Evolutionary conservation across 2,113 vertebrate genomes (phyloP).

Genomic region (Lepidothrix coronata): DNA sequence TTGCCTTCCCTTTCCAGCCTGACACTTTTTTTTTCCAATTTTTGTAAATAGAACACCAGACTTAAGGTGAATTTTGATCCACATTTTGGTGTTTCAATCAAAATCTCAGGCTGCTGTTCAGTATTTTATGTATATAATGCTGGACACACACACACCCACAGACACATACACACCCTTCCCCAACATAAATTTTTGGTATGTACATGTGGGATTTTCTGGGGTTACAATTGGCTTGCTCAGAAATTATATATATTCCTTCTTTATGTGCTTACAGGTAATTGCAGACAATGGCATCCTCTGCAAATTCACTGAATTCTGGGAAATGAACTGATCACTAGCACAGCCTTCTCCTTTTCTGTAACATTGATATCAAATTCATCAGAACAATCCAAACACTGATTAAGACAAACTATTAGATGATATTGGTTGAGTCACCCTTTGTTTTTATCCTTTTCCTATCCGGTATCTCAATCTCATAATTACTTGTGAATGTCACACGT

Average conservation of each 20-base stretch:
- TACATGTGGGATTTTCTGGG: background rate
- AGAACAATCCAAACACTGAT: constrained; percentile 27
- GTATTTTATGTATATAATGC: background rate
- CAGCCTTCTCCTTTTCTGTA: background rate
- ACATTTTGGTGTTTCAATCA: background rate
- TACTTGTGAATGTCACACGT: background rate
- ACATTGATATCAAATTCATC: background rate
- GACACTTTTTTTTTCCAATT: background rate
- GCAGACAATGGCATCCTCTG: background rate
- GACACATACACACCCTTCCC: background rate
- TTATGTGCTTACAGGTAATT: background rate
- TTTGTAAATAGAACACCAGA: background rate
- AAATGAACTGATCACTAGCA: background rate
- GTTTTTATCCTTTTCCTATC: constrained; percentile 18
- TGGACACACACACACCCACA: rapidly evolving
- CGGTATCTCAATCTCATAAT: background rate
- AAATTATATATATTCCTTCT: background rate
- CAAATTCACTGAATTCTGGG: background rate
- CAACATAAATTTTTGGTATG: background rate
- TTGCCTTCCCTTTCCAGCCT: background rate
- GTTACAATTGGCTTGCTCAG: background rate
- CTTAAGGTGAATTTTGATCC: background rate
- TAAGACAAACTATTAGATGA: constrained; percentile 23
- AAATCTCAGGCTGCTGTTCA: background rate
- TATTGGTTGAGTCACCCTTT: constrained; percentile 32